Evolutionary conservation across 2,888 invertebrate species (phyloP), one percentile per base, ranked within the genome.

Genomic region (Lepeophtheirus nordmannii): DNA sequence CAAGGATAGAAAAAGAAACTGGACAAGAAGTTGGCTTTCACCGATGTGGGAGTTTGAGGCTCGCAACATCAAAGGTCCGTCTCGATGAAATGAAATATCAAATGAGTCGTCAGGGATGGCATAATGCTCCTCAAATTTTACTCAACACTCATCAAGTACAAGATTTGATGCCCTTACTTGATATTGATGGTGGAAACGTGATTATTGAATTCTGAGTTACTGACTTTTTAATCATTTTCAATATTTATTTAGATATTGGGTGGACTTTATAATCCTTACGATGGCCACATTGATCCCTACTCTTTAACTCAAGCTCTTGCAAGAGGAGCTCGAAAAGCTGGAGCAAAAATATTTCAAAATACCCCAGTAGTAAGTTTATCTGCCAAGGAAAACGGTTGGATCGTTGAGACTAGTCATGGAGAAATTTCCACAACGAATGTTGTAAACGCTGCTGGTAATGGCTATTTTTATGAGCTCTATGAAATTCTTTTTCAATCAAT

Each of bases 251-350:
- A 77, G 76, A 70, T 78, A 46, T 68, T 75, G 58, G 74, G 74
- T 57, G 78, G 76, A 9, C 70, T 78, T 11, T 76, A 73, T 70
- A 77, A 74, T 57, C 74, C 75, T 1, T 73, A 72, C 40, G 78
- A 78, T 68, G 78, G 78, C n/a, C 76, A 76, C 68, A 73, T 78
- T 23, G 75, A 77, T 68, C 76, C 78, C 0, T 74, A 75, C 68
- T 76, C 75, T 11, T 69, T 78, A 62, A 76, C 77, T 1, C 74
- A 74, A 70, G 77, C 77, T 11, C 70, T 77, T 67, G 75, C 76
- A 10, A 70, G 69, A n/a, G 78, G 76, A 23, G 78, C 78, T 7
- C 69, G 74, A 30, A 70, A 70, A 53, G 71, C 73, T 65, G 77
- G 77, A 20, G 76, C 75, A 8, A 69, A 71, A 56, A 72, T 77